Percentiles rank a stretch among this genome's conserved stretches.
phyloP scores from a whole-genome alignment of 2,113 vertebrate species.

The Salminus brasiliensis region DNA sequence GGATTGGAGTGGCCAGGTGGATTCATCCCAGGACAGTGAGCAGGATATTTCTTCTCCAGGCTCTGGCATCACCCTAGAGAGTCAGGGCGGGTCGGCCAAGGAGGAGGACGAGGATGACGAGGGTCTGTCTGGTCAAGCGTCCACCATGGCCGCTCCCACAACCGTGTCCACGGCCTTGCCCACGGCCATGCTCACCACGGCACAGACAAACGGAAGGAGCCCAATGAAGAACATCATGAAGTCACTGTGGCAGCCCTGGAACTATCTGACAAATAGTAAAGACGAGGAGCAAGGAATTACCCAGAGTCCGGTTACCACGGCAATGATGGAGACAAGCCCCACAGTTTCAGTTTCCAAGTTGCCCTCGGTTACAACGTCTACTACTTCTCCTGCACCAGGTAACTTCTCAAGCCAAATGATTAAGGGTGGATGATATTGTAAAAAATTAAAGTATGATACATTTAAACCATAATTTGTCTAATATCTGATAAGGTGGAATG shows the following conservation, averaged over 20 bases:
- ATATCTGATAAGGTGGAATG: too few relatives aligned
- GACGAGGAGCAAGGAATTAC: not conserved
- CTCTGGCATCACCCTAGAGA: slow-evolving; percentile 27
- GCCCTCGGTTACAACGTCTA: not conserved
- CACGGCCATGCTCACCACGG: not conserved
- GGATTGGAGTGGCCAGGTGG: slow-evolving; percentile 68
- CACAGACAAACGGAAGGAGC: not conserved
- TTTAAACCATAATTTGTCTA: too few relatives aligned
- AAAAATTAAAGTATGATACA: too few relatives aligned
- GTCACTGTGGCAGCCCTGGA: slow-evolving; percentile 75
- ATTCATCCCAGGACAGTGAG: slow-evolving; percentile 58
- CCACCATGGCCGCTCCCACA: not conserved
- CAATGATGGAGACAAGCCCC: not conserved
- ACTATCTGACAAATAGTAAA: slow-evolving; percentile 63
- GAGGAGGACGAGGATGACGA: slow-evolving; percentile 44
- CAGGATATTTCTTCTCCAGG: slow-evolving; percentile 60
- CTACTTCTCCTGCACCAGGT: slow-evolving; percentile 32
- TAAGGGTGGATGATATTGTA: not conserved
- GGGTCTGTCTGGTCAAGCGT: not conserved
- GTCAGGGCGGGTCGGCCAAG: slow-evolving; percentile 19
- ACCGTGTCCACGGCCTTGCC: not conserved
- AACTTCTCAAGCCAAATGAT: not conserved
- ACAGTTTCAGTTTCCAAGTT: not conserved
- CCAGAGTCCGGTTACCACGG: not conserved
- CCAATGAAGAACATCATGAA: slow-evolving; percentile 68